phyloP scores from a whole-genome alignment of 2,797 vertebrate species.

The Rhinophrynus dorsalis region DNA sequence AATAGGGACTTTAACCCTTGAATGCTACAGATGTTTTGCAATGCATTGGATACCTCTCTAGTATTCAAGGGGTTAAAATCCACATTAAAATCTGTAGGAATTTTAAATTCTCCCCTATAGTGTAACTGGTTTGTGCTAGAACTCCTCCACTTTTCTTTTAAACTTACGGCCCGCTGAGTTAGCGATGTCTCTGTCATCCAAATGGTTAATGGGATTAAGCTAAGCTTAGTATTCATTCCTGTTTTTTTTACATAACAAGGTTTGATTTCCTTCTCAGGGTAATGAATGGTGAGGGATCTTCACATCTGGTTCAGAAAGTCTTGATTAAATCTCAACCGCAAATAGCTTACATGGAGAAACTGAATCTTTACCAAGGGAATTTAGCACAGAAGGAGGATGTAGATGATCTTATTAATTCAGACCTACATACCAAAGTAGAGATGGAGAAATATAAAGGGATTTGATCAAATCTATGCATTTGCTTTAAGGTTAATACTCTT shows the following conservation, averaged over 20 bases:
- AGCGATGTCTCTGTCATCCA: background rate
- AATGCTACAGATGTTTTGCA: no score
- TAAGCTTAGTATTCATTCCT: background rate
- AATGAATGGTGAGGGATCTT: slow-evolving; percentile 30
- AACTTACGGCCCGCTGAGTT: no score
- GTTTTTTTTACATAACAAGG: background rate
- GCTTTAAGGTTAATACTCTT: slow-evolving; percentile 48
- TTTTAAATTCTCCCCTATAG: no score
- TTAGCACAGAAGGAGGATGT: slow-evolving; percentile 45
- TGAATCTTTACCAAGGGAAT: slow-evolving; percentile 43
- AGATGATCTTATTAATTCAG: slow-evolving; percentile 51
- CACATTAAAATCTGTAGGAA: no score
- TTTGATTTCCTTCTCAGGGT: slow-evolving; percentile 8
- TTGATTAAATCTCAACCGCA: slow-evolving; percentile 48
- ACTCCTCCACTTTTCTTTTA: no score
- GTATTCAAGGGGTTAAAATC: no score
- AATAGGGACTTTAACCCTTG: no score
- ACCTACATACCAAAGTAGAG: slow-evolving; percentile 45
- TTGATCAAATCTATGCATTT: slow-evolving; percentile 46
- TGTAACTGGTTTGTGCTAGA: no score
- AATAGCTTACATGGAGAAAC: slow-evolving; percentile 48
- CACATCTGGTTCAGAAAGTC: slow-evolving; percentile 44
- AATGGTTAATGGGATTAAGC: slow-evolving; percentile 2
- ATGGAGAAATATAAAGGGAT: slow-evolving; percentile 45
- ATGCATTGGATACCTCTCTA: no score